These are phyloP conservation scores for Prunella fulvescens DNA, from an alignment of 2,113 vertebrate genomes.

Conservation along the genomic window DNA sequence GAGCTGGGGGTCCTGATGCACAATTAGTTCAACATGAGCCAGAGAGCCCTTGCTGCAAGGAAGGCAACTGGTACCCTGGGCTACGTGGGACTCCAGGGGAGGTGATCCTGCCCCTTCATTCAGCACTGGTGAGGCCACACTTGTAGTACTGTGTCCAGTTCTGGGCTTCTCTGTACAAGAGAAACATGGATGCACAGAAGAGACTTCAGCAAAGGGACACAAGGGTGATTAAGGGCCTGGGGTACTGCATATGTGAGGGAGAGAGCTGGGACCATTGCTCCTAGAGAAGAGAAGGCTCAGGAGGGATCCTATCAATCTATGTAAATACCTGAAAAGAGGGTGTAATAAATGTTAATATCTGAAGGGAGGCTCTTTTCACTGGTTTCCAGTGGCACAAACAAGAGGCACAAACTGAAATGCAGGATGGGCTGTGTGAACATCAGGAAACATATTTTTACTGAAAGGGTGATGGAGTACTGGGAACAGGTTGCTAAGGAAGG, in stretches of 20 bases:
- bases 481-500: background rate
- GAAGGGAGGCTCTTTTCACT: background rate
- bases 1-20: background rate
- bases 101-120: background rate
- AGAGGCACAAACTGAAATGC: background rate
- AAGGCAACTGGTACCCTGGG: background rate
- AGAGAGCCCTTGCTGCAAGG: background rate
- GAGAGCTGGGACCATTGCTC: background rate
- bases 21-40: background rate
- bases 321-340: background rate
- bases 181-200: fast-evolving
- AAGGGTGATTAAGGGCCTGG: background rate
- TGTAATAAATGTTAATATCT: background rate
- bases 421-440: background rate
- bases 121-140: background rate
- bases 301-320: background rate
- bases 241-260: background rate
- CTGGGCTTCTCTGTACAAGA: background rate
- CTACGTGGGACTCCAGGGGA: background rate
- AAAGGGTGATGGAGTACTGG: background rate
- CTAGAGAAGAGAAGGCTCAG: background rate
- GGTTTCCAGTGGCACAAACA: background rate
- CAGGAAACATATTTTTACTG: background rate
- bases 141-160: background rate
- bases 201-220: background rate